A percentile compares a stretch with the other conserved stretches of the same genome.
Evolutionary conservation across 2,797 vertebrate genomes (phyloP).

Genomic region (Gymnoscopelus braueri): DNA sequence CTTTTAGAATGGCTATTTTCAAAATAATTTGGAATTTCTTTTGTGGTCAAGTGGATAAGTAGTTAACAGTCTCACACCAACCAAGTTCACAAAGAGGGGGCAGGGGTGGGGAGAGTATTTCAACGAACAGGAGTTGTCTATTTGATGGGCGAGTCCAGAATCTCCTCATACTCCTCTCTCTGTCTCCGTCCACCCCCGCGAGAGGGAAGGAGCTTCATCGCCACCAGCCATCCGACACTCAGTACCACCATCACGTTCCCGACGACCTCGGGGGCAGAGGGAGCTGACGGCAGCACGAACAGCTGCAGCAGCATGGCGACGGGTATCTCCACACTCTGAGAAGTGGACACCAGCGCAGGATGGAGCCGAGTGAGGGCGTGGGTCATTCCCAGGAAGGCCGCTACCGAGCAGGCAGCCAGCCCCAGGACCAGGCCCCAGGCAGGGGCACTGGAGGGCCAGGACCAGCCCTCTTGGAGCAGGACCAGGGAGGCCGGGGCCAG

Average conservation of each 20-base stretch:
- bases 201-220: slow-evolving; percentile 87
- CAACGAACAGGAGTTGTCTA: slow-evolving; percentile 66
- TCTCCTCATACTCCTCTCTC: slow-evolving; percentile 93
- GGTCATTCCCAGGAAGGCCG: slow-evolving; percentile 93
- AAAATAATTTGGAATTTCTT: too few relatives aligned
- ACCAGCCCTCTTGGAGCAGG: slow-evolving; percentile 90
- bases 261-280: slow-evolving; percentile 87
- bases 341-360: slow-evolving; percentile 93
- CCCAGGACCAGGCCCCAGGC: slow-evolving; percentile 92
- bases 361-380: slow-evolving; percentile 93
- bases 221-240: slow-evolving; percentile 90
- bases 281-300: slow-evolving; percentile 84
- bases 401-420: slow-evolving; percentile 89
- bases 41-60: too few relatives aligned
- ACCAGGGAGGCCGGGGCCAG: slow-evolving; percentile 90
- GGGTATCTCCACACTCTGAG: slow-evolving; percentile 94
- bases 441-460: slow-evolving; percentile 87
- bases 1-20: too few relatives aligned
- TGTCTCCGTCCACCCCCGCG: slow-evolving; percentile 82
- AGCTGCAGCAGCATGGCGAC: slow-evolving; percentile 92
- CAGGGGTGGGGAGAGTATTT: not conserved
- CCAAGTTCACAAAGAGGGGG: slow-evolving; percentile 16
- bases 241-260: slow-evolving; percentile 89
- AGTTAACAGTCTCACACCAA: slow-evolving; percentile 7
- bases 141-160: slow-evolving; percentile 94